These are phyloP conservation scores for Neoseiulus cucumeris DNA, from an alignment of 1,140 invertebrate genomes.

Conservation along the genomic window DNA sequence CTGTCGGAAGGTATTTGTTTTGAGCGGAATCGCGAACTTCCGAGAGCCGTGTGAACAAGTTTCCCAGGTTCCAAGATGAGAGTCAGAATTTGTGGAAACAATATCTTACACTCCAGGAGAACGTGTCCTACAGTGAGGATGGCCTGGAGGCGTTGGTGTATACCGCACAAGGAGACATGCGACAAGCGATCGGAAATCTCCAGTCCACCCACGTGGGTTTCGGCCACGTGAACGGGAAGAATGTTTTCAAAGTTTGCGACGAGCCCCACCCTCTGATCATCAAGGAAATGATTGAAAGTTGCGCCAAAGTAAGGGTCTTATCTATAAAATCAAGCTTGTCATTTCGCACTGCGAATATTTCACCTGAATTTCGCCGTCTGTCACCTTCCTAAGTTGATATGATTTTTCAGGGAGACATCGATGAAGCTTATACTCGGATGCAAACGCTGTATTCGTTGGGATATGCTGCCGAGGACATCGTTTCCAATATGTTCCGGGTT, in stretches of 20 bases:
- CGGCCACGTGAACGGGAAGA: slow-evolving; percentile 66
- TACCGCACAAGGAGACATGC: slow-evolving; percentile 95
- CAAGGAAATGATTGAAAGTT: slow-evolving; percentile 73
- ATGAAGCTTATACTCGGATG: slow-evolving; percentile 67
- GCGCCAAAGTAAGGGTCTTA: slow-evolving; percentile 29
- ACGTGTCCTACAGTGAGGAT: slow-evolving; percentile 65
- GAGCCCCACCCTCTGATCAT: slow-evolving; percentile 90
- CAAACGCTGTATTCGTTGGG: slow-evolving; percentile 72
- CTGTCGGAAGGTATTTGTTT: slow-evolving; percentile 44
- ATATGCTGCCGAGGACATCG: slow-evolving; percentile 88
- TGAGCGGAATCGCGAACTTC: too few relatives aligned
- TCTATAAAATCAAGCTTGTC: not conserved
- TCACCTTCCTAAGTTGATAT: not conserved
- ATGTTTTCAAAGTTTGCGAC: slow-evolving; percentile 99
- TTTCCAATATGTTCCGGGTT: slow-evolving; percentile 80
- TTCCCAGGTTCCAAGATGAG: too few relatives aligned
- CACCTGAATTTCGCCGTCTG: not conserved
- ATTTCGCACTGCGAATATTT: not conserved
- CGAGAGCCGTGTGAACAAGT: too few relatives aligned
- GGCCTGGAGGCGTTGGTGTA: slow-evolving; percentile 91
- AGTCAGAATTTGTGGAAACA: too few relatives aligned
- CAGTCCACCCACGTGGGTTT: slow-evolving; percentile 93
- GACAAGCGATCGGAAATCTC: slow-evolving; percentile 88
- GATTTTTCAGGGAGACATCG: slow-evolving; percentile 47
- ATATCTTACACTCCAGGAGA: too few relatives aligned